phyloP scores from a whole-genome alignment of 2,113 vertebrate species.

The Pardalotus punctatus region DNA sequence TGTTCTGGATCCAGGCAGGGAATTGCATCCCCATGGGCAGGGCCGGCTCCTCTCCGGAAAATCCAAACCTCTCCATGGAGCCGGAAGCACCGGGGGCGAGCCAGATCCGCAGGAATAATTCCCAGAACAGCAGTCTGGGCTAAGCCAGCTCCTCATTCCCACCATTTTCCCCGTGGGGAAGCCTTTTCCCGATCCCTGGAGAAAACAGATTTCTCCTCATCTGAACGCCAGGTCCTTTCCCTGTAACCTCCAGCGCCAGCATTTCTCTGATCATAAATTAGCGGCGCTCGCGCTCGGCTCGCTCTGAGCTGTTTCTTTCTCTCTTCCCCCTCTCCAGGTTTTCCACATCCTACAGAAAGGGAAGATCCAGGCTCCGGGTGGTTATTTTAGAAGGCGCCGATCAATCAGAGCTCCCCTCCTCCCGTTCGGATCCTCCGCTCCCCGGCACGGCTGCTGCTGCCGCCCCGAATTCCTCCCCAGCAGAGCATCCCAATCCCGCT shows the following conservation, averaged over 20 bases:
- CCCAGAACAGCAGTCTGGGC: background rate
- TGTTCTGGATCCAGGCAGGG: background rate
- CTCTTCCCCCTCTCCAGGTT: conserved; percentile 33
- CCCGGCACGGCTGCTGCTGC: background rate
- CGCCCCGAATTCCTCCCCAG: background rate
- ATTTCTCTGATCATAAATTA: conserved; percentile 58
- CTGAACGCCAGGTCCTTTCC: background rate
- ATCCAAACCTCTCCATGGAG: background rate
- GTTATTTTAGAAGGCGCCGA: background rate
- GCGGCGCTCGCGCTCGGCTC: background rate
- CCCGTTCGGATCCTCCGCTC: fast-evolving
- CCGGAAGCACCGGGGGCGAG: too few relatives aligned
- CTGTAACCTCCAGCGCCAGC: background rate
- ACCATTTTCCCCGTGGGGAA: background rate
- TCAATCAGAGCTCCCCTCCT: background rate
- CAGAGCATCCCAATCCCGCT: fast-evolving
- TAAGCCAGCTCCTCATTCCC: background rate
- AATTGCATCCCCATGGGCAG: background rate
- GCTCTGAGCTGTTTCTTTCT: conserved; percentile 21
- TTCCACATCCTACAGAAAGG: conserved; percentile 34
- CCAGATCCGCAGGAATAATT: background rate
- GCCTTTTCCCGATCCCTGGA: background rate
- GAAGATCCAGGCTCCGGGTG: conserved; percentile 1
- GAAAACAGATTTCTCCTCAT: background rate
- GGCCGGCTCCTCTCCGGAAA: background rate